Evolutionary conservation across 2,888 invertebrate species (phyloP).

Genomic region (Psylliodes chrysocephalus): DNA sequence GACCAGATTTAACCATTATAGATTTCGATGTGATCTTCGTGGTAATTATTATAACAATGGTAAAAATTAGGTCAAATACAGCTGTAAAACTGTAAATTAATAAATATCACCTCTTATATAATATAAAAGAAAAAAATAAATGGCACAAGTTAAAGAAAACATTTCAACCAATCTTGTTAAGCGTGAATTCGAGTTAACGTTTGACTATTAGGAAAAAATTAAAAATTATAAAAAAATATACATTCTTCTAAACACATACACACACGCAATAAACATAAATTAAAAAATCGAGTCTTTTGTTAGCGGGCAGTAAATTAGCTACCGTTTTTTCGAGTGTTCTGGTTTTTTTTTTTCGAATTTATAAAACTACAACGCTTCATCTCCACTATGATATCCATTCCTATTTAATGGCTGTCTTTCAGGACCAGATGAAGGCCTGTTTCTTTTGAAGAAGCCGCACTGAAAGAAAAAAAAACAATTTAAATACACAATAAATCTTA

Average conservation of each 20-base stretch:
- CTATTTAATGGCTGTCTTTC: slow-evolving; percentile 87
- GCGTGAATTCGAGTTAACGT: slow-evolving; percentile 17
- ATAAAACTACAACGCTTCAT: slow-evolving; percentile 74
- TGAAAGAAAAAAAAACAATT: slow-evolving; percentile 62
- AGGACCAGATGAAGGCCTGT: slow-evolving; percentile 83
- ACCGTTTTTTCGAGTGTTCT: slow-evolving; percentile 33
- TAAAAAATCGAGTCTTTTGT: slow-evolving; percentile 51
- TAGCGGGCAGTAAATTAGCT: slow-evolving; percentile 44
- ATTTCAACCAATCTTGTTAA: slow-evolving; percentile 7
- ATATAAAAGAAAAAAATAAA: slow-evolving; percentile 8
- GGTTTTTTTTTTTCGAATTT: slow-evolving; percentile 3
- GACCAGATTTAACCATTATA: no score
- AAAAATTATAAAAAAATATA: slow-evolving; percentile 39
- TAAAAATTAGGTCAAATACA: no score
- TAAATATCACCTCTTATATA: not conserved
- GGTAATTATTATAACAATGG: no score
- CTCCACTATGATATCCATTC: slow-evolving; percentile 76
- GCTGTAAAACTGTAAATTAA: no score
- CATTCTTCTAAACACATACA: slow-evolving; percentile 49
- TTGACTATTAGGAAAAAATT: slow-evolving; percentile 30
- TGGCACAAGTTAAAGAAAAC: slow-evolving; percentile 26
- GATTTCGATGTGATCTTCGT: no score
- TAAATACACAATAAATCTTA: no score
- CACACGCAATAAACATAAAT: slow-evolving; percentile 51
- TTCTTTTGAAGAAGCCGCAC: slow-evolving; percentile 94